phyloP scores from a whole-genome alignment of 2,797 vertebrate genomes.

The Margarornis squamiger region DNA sequence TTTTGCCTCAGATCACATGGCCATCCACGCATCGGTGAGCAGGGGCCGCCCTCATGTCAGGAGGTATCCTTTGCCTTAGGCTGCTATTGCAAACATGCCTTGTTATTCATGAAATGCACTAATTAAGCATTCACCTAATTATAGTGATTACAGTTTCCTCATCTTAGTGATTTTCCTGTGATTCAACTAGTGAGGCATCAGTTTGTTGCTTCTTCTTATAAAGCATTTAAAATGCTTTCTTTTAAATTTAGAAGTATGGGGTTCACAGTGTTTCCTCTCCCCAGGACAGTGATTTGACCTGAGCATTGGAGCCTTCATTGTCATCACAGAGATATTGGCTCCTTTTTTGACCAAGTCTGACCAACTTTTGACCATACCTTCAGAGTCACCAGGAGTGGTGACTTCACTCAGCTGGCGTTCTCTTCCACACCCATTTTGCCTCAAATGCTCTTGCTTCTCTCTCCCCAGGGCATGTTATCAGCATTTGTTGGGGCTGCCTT shows the following conservation, averaged over 20 bases:
- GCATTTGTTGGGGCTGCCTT: neutral
- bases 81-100: slow-evolving; percentile 38
- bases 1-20: neutral
- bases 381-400: neutral
- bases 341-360: neutral
- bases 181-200: slow-evolving; percentile 42
- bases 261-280: neutral
- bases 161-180: slow-evolving; percentile 43
- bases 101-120: slow-evolving; percentile 52
- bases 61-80: neutral
- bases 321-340: neutral
- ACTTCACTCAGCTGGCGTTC: neutral
- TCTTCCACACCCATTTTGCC: neutral
- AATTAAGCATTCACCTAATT: slow-evolving; percentile 68
- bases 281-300: neutral
- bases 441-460: neutral
- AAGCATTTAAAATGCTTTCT: neutral
- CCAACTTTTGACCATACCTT: neutral
- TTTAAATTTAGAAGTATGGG: neutral
- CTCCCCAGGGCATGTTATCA: neutral
- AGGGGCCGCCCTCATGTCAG: neutral
- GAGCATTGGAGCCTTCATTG: accelerated
- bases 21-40: neutral
- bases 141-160: slow-evolving; percentile 63
- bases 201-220: slow-evolving; percentile 32